These are phyloP conservation scores for Copidosoma floridanum DNA, from an alignment of 1,140 invertebrate genomes.

Conservation along the genomic window DNA sequence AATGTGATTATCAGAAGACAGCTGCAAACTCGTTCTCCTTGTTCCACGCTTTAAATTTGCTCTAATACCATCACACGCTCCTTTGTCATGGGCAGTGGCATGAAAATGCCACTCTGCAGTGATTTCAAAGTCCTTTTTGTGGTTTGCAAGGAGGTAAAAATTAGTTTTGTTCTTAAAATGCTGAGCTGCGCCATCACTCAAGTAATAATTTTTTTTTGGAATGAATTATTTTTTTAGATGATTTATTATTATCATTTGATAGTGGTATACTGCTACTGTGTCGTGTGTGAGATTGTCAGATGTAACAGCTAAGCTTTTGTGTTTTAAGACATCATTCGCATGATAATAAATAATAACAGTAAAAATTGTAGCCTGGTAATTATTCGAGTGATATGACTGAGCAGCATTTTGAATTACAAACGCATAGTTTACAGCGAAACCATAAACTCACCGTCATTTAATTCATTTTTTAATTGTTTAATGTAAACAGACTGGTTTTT, in stretches of 20 bases:
- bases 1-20: conserved; percentile 31
- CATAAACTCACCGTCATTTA: conserved; percentile 23
- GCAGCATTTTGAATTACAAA: conserved; percentile 40
- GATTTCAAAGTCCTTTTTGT: too few species aligned
- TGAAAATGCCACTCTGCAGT: too few species aligned
- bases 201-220: too few species aligned
- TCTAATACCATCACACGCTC: too few species aligned
- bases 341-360: conserved; percentile 32
- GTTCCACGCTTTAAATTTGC: too few species aligned
- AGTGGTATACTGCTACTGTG: too few species aligned
- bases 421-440: conserved; percentile 38
- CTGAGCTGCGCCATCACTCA: too few species aligned
- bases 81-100: conserved; percentile 39
- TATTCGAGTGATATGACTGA: too few species aligned
- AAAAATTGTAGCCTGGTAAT: conserved; percentile 35
- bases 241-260: conserved; percentile 24
- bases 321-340: conserved; percentile 5
- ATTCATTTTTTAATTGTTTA: conserved; percentile 26
- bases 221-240: conserved; percentile 22
- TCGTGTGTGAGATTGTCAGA: conserved; percentile 26
- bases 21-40: too few species aligned
- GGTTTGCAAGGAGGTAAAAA: too few species aligned
- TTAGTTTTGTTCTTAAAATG: conserved; percentile 45
- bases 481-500: conserved; percentile 33
- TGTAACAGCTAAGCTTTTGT: conserved; percentile 20